Conservation (phyloP, 2,113 vertebrate species). For the Chlamydotis undulata region DNA sequence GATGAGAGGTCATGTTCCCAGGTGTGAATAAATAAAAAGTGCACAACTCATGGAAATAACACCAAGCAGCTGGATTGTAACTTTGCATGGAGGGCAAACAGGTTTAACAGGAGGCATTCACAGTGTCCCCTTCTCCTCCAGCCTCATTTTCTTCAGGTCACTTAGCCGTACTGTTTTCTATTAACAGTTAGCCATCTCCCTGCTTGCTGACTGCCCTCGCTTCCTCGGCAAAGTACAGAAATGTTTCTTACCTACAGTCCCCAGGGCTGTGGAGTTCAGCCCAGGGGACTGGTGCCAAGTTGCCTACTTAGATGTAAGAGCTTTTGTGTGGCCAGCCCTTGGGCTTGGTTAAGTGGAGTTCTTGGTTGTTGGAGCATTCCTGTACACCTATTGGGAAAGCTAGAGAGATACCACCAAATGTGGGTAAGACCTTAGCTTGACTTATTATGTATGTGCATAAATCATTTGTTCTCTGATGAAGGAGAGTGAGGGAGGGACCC, state of each 20-base stretch:
- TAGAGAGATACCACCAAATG: background rate
- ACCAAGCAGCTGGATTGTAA: background rate
- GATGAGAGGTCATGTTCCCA: constrained; percentile 14
- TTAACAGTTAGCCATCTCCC: background rate
- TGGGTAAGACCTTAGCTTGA: background rate
- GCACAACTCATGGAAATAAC: background rate
- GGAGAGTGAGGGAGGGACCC: background rate
- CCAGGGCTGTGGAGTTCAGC: background rate
- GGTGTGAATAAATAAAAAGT: constrained; percentile 32
- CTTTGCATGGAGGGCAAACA: background rate
- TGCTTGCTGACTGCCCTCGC: background rate
- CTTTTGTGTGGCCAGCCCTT: background rate
- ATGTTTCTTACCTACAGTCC: background rate
- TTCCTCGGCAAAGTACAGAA: background rate
- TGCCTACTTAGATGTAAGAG: background rate
- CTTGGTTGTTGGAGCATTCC: background rate
- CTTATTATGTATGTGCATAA: background rate
- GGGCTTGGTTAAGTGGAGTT: fast-evolving
- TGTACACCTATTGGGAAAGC: background rate
- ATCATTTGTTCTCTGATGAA: background rate
- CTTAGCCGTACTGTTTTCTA: background rate
- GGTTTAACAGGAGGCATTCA: background rate
- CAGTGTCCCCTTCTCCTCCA: background rate
- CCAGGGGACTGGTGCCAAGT: background rate
- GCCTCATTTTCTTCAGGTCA: background rate